Percentiles rank a stretch among this genome's conserved stretches.
Evolutionary conservation across 1,140 invertebrate species (phyloP).

Genomic region (Drosophila rufa): DNA sequence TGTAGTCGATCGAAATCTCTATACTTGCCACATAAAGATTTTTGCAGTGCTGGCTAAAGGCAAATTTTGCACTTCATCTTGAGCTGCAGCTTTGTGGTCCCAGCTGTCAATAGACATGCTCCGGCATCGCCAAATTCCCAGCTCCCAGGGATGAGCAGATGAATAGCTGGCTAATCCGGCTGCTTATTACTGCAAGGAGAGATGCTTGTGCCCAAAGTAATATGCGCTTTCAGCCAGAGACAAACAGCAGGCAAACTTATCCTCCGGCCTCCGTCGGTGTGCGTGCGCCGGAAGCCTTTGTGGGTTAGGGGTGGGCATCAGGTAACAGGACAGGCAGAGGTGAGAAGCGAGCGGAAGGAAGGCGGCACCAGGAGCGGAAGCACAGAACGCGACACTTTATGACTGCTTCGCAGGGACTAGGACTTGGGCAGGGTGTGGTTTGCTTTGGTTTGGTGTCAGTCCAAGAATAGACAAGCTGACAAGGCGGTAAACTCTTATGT

Average conservation of each 20-base stretch:
- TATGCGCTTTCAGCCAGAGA: conserved; percentile 57
- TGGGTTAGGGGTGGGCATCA: conserved; percentile 43
- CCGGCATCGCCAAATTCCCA: conserved; percentile 6
- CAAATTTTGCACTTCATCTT: background rate
- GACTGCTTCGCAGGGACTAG: conserved; percentile 50
- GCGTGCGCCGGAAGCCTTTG: conserved; percentile 76
- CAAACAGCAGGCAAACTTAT: conserved; percentile 51
- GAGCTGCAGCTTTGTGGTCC: background rate
- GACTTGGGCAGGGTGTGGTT: conserved; percentile 10
- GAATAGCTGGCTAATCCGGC: conserved; percentile 60
- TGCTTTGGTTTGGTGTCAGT: conserved; percentile 30
- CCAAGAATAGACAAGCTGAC: conserved; percentile 34
- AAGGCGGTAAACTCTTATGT: conserved; percentile 5
- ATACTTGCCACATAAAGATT: background rate
- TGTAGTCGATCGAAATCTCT: background rate
- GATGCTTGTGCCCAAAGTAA: conserved; percentile 61
- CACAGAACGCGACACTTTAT: conserved; percentile 73
- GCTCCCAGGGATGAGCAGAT: conserved; percentile 42
- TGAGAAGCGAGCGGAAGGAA: conserved; percentile 3
- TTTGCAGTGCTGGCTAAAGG: background rate
- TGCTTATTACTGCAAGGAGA: conserved; percentile 59
- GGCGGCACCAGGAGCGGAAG: conserved; percentile 44
- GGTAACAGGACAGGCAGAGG: conserved; percentile 36
- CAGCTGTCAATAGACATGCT: conserved; percentile 45
- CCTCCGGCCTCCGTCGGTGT: conserved; percentile 17